These are phyloP conservation scores for Scaptomyza graminum DNA, from an alignment of 1,140 invertebrate species.

Conservation along the genomic window DNA sequence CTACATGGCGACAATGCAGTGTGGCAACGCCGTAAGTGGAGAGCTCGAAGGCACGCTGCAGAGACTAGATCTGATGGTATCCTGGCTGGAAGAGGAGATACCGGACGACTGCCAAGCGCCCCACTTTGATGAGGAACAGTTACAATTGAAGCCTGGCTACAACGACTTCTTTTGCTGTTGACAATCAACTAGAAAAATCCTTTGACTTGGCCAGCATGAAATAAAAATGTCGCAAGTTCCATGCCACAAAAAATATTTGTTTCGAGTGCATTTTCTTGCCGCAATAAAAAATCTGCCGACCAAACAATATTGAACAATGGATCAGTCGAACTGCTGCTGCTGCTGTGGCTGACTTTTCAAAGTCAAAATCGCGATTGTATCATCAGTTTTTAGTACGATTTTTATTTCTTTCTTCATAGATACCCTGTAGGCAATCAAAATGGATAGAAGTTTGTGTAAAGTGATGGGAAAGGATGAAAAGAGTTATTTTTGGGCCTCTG, in stretches of 20 bases:
- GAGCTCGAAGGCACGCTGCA: conserved; percentile 42
- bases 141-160: conserved; percentile 45
- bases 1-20: conserved; percentile 54
- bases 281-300: conserved; percentile 62
- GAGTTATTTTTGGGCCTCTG: no score
- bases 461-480: no score
- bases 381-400: conserved; percentile 49
- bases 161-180: conserved; percentile 62
- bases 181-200: background rate
- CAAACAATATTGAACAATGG: conserved; percentile 70
- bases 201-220: conserved; percentile 15
- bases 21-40: conserved; percentile 47
- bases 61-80: conserved; percentile 40
- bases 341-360: conserved; percentile 70
- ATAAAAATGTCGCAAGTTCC: conserved; percentile 46
- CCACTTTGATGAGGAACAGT: conserved; percentile 31
- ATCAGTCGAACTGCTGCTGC: conserved; percentile 28
- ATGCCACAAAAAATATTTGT: conserved; percentile 46
- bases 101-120: conserved; percentile 14
- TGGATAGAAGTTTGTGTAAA: background rate
- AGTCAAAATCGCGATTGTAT: conserved; percentile 82
- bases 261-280: conserved; percentile 64
- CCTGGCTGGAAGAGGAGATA: conserved; percentile 38
- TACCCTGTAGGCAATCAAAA: background rate
- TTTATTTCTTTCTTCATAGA: conserved; percentile 14